A percentile compares a stretch with the other conserved stretches of the same genome.
phyloP scores from a whole-genome alignment of 1,140 invertebrate genomes.

The Lysiphlebus fabarum region DNA sequence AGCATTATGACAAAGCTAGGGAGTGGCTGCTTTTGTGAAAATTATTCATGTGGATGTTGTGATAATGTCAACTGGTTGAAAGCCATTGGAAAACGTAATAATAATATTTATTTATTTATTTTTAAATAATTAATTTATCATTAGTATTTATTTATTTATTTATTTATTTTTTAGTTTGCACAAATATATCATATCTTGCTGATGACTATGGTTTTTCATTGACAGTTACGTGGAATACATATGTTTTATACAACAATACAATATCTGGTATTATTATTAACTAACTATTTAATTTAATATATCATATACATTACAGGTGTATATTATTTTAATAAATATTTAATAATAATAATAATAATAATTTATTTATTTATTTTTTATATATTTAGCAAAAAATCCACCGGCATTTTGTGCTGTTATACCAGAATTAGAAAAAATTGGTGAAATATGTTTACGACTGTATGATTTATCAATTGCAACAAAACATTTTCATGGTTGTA shows the following conservation, averaged over 20 bases:
- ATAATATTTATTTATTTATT: constrained; percentile 9
- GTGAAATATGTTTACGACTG: constrained; percentile 37
- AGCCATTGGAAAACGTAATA: constrained; percentile 12
- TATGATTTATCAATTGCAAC: constrained; percentile 35
- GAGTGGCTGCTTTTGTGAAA: constrained; percentile 14
- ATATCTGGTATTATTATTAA: constrained; percentile 37
- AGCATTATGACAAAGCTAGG: no score
- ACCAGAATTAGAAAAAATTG: constrained; percentile 29
- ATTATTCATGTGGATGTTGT: constrained; percentile 26
- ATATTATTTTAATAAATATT: constrained; percentile 10
- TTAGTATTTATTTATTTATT: background rate
- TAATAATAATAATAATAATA: no score
- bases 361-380: constrained; percentile 19
- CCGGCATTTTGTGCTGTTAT: constrained; percentile 38
- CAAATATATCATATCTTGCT: constrained; percentile 37
- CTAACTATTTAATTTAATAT: constrained; percentile 2
- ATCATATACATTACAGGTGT: no score
- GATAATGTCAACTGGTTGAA: constrained; percentile 10
- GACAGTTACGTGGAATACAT: constrained; percentile 37
- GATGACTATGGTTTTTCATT: constrained; percentile 42
- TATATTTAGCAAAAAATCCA: constrained; percentile 37
- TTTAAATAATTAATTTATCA: background rate
- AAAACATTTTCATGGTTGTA: constrained; percentile 35
- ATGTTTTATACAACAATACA: constrained; percentile 39
- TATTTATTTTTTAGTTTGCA: constrained; percentile 37